phyloP scores from a whole-genome alignment of 92 coral and sea anemone species.

The Epizoanthus illoricatus region DNA sequence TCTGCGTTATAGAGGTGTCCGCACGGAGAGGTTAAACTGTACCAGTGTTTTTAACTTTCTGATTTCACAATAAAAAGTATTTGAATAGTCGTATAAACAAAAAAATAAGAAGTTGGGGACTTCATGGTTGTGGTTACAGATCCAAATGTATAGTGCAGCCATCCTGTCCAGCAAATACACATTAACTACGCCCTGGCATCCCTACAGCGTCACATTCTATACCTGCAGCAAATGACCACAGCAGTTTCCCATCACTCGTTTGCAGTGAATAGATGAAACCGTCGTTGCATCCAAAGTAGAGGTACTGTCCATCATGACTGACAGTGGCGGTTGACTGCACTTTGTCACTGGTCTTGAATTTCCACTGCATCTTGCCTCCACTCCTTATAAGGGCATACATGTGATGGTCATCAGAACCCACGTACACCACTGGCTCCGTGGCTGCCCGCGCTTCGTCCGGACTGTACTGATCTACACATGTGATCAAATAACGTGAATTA shows the following conservation, averaged over 20 bases:
- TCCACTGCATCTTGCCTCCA: constrained; percentile 70
- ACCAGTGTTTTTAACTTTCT: too few species aligned
- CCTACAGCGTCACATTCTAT: neutral
- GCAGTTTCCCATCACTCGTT: constrained; percentile 55
- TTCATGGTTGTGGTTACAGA: too few species aligned
- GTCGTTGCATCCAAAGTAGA: constrained; percentile 72
- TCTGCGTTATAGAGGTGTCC: too few species aligned
- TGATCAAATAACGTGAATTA: neutral
- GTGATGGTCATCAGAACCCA: constrained; percentile 81
- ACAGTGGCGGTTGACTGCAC: constrained; percentile 66
- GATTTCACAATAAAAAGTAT: too few species aligned
- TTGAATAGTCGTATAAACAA: too few species aligned
- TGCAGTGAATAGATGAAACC: constrained; percentile 67
- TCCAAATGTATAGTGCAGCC: too few species aligned
- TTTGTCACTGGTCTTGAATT: constrained; percentile 69
- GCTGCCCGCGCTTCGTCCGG: constrained; percentile 11
- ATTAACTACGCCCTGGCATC: too few species aligned
- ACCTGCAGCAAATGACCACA: constrained; percentile 56
- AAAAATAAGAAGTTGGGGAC: too few species aligned
- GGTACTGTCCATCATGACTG: constrained; percentile 64
- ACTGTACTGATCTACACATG: constrained; percentile 6
- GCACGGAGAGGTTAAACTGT: too few species aligned
- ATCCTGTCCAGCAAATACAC: too few species aligned
- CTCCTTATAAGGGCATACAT: constrained; percentile 65
- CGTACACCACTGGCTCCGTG: constrained; percentile 55